Percentiles rank a stretch among this genome's conserved stretches.
phyloP scores from a whole-genome alignment of 1,140 invertebrate genomes.

The Drosophila kurseongensis region DNA sequence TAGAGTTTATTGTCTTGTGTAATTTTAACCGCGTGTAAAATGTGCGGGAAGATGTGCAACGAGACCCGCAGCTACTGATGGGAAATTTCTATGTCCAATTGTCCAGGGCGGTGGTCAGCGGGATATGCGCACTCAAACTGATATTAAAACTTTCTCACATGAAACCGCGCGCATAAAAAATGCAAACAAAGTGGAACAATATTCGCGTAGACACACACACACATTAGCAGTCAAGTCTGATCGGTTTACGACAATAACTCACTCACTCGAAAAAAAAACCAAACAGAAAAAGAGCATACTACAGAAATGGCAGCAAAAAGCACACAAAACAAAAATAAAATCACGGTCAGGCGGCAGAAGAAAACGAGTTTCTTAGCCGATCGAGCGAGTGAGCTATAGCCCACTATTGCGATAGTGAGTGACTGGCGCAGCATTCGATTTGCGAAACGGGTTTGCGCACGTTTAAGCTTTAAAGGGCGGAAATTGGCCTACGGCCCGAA shows the following conservation, averaged over 20 bases:
- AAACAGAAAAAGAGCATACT: constrained; percentile 19
- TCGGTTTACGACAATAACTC: constrained; percentile 60
- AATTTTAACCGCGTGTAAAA: constrained; percentile 53
- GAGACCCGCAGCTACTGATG: constrained; percentile 12
- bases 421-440: constrained; percentile 54
- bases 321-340: constrained; percentile 61
- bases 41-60: constrained; percentile 52
- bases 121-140: constrained; percentile 22
- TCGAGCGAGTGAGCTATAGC: constrained; percentile 10
- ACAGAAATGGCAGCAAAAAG: constrained; percentile 49
- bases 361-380: constrained; percentile 46
- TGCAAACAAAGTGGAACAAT: constrained; percentile 66
- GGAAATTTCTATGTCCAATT: constrained; percentile 19
- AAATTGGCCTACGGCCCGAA: constrained; percentile 14
- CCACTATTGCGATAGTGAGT: constrained; percentile 42
- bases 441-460: constrained; percentile 66
- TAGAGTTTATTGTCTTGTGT: constrained; percentile 24
- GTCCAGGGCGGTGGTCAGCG: constrained; percentile 14
- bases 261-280: constrained; percentile 25
- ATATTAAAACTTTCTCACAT: constrained; percentile 38
- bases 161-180: constrained; percentile 47
- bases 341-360: constrained; percentile 64
- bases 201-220: constrained; percentile 17
- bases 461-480: constrained; percentile 29
- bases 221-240: constrained; percentile 34